These are phyloP conservation scores for Eurois occulta DNA, from an alignment of 2,888 invertebrate species.

Conservation along the genomic window DNA sequence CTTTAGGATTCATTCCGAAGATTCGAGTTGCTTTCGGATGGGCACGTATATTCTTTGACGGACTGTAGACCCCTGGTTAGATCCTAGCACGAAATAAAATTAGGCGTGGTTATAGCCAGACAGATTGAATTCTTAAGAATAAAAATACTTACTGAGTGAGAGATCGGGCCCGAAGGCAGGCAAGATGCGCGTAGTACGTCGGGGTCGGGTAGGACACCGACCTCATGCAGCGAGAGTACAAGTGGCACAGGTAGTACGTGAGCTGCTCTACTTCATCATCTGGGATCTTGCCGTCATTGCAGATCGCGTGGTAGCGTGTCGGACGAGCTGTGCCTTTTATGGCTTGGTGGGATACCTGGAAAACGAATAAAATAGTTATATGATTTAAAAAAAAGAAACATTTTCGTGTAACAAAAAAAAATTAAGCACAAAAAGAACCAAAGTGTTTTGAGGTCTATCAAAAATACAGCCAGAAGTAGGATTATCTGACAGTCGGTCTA, in stretches of 20 bases:
- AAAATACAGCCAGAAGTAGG: neutral
- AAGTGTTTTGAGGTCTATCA: neutral
- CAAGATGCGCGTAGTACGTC: constrained; percentile 96
- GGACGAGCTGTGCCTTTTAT: constrained; percentile 96
- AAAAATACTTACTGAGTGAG: constrained; percentile 85
- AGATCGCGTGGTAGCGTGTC: constrained; percentile 96
- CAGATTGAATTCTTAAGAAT: too few species aligned
- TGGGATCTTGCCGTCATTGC: constrained; percentile 93
- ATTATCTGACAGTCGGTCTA: neutral
- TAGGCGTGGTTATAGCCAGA: too few species aligned
- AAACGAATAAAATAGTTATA: neutral
- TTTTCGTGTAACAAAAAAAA: neutral
- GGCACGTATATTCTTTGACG: too few species aligned
- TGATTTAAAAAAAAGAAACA: too few species aligned
- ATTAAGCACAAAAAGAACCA: neutral
- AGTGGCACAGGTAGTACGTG: constrained; percentile 95
- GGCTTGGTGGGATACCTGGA: constrained; percentile 91
- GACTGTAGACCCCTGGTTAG: too few species aligned
- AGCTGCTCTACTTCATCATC: constrained; percentile 94
- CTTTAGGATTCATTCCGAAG: too few species aligned
- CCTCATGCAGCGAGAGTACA: constrained; percentile 95
- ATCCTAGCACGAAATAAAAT: too few species aligned
- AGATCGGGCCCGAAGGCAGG: constrained; percentile 93
- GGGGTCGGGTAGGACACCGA: constrained; percentile 96
- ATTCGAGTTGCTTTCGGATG: too few species aligned